phyloP scores from a whole-genome alignment of 2,888 invertebrate genomes.

The Macropis europaea region DNA sequence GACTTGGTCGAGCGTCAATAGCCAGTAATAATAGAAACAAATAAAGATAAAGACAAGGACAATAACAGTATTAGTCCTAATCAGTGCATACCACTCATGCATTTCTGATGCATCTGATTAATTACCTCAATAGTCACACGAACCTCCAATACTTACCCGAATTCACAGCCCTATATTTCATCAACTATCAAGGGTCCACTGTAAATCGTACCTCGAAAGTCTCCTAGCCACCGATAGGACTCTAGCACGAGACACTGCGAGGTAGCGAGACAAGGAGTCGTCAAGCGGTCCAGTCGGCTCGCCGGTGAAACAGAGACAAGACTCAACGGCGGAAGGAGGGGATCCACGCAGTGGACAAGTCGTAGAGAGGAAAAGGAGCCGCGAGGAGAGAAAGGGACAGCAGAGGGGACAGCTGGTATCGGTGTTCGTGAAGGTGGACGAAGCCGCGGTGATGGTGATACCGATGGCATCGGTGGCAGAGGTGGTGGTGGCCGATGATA shows the following conservation, averaged over 20 bases:
- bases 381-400: constrained; percentile 26
- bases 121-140: too few relatives aligned
- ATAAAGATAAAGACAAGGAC: too few relatives aligned
- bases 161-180: too few relatives aligned
- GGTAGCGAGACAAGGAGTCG: constrained; percentile 36
- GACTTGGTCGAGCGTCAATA: too few relatives aligned
- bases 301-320: constrained; percentile 46
- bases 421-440: constrained; percentile 49
- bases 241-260: not conserved
- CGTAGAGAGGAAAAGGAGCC: constrained; percentile 13
- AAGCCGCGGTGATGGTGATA: constrained; percentile 73
- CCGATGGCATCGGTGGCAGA: constrained; percentile 77
- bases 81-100: too few relatives aligned
- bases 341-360: constrained; percentile 20
- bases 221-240: constrained; percentile 1
- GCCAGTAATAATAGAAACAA: too few relatives aligned
- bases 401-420: constrained; percentile 48
- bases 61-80: too few relatives aligned
- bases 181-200: too few relatives aligned
- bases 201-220: constrained; percentile 1
- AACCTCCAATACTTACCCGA: too few relatives aligned
- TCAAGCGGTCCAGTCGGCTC: constrained; percentile 44
- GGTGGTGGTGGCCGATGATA: constrained; percentile 73
- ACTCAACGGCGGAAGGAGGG: constrained; percentile 7
- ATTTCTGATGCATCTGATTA: too few relatives aligned